Percentiles rank a stretch among this genome's conserved stretches.
Evolutionary conservation across 2,888 invertebrate species (phyloP).

Genomic region (Urechis unicinctus): DNA sequence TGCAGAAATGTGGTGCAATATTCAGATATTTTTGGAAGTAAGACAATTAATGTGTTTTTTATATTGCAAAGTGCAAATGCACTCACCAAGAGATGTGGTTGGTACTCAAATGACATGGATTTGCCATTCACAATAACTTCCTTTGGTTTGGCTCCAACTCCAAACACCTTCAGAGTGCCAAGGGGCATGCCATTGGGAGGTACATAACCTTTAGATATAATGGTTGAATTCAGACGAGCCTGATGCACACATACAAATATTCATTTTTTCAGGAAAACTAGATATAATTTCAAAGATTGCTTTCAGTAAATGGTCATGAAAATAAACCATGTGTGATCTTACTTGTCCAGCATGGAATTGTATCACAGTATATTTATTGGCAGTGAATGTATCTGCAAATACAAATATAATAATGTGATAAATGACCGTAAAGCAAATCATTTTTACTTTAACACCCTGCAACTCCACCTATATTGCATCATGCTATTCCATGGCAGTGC

Average conservation of each 20-base stretch:
- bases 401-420: neutral
- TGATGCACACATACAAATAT: neutral
- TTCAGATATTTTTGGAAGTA: no score
- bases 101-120: neutral
- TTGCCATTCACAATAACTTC: neutral
- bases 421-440: neutral
- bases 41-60: no score
- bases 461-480: neutral
- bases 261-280: no score
- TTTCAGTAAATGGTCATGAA: no score
- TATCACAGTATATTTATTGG: neutral
- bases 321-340: neutral
- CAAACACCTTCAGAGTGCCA: neutral
- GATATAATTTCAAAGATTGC: no score
- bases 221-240: neutral
- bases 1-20: no score
- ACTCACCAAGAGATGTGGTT: neutral
- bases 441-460: neutral
- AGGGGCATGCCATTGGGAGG: constrained; percentile 1
- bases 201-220: neutral
- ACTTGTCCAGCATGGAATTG: neutral
- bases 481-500: constrained; percentile 1
- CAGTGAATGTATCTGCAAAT: neutral
- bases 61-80: no score
- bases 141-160: neutral